Percentiles rank a stretch among this genome's conserved stretches.
Conservation (phyloP, 2,888 invertebrate species). For the Disparrhopalites patrizii region DNA sequence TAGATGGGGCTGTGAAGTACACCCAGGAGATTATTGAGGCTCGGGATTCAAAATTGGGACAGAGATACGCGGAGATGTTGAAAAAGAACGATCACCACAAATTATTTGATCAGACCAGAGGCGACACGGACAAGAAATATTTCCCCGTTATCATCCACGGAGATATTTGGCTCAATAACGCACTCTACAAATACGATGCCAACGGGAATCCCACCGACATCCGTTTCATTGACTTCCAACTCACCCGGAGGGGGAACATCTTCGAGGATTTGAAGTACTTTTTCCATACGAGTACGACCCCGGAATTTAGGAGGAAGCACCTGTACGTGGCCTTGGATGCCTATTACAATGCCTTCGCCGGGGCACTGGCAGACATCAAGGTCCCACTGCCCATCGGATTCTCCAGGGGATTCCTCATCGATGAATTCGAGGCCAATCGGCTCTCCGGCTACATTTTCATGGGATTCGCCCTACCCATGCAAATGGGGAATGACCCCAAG, state of each 20-base stretch:
- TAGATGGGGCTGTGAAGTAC: background rate
- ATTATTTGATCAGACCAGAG: background rate
- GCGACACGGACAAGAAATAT: background rate
- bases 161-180: slow-evolving; percentile 45
- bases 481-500: slow-evolving; percentile 26
- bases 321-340: slow-evolving; percentile 28
- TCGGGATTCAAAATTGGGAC: slow-evolving; percentile 4
- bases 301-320: slow-evolving; percentile 36
- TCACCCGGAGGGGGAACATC: slow-evolving; percentile 31
- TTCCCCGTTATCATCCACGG: slow-evolving; percentile 40
- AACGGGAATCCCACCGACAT: slow-evolving; percentile 27
- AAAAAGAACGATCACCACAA: background rate
- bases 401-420: slow-evolving; percentile 31
- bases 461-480: slow-evolving; percentile 43
- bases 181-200: slow-evolving; percentile 37
- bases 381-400: slow-evolving; percentile 32
- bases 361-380: slow-evolving; percentile 28
- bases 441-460: slow-evolving; percentile 32
- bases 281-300: slow-evolving; percentile 38
- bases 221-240: slow-evolving; percentile 41
- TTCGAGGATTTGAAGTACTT: slow-evolving; percentile 42
- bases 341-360: slow-evolving; percentile 34
- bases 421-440: slow-evolving; percentile 27
- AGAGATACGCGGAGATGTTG: slow-evolving; percentile 1
- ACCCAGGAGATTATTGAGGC: background rate